Evolutionary conservation across 2,113 vertebrate genomes (phyloP).

Genomic region (Oostethus manadensis): DNA sequence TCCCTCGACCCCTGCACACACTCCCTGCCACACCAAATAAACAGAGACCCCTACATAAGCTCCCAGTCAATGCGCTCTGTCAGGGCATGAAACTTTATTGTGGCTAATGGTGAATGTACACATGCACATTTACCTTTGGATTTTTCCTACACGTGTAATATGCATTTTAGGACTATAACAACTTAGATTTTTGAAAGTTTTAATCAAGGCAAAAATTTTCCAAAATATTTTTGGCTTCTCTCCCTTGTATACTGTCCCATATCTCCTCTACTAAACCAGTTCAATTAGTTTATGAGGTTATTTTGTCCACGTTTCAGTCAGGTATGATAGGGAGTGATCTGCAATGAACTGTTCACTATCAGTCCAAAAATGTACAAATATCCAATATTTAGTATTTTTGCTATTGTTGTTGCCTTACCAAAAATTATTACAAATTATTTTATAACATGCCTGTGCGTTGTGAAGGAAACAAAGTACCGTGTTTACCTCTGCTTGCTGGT

Average conservation of each 20-base stretch:
- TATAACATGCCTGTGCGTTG: not conserved
- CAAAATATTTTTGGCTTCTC: not conserved
- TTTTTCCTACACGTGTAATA: not conserved
- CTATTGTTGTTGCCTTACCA: too few species aligned
- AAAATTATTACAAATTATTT: not conserved
- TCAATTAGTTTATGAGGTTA: not conserved
- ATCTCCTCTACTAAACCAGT: not conserved
- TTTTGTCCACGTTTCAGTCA: not conserved
- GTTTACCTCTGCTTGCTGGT: conserved; percentile 73
- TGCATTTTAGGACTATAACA: not conserved
- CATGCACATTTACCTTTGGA: not conserved
- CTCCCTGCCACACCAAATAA: conserved; percentile 42
- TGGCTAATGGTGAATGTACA: conserved; percentile 18
- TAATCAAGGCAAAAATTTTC: not conserved
- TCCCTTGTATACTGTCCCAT: too few species aligned
- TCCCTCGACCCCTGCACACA: conserved; percentile 34
- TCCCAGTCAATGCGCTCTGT: conserved; percentile 40
- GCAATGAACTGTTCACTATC: too few species aligned
- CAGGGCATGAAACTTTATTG: conserved; percentile 40
- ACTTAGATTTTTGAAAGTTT: too few species aligned
- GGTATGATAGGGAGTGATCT: not conserved
- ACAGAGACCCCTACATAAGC: conserved; percentile 49
- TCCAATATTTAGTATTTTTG: too few species aligned
- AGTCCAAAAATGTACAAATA: too few species aligned
- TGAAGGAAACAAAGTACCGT: not conserved